Evolutionary conservation across 2,797 vertebrate genomes (phyloP).

Genomic region (Trematomus bernacchii): DNA sequence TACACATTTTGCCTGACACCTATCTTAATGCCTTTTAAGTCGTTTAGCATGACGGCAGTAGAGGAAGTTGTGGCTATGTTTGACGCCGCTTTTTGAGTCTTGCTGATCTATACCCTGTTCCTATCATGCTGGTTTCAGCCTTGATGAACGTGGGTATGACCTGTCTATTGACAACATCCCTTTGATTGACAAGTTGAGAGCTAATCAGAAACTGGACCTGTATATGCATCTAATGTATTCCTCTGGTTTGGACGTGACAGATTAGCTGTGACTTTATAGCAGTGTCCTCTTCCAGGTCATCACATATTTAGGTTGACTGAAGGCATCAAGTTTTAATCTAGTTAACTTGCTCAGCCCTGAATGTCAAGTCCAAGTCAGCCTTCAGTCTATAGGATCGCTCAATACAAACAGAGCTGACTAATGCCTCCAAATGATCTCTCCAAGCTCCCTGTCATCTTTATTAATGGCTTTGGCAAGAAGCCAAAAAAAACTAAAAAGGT

Average conservation of each 20-base stretch:
- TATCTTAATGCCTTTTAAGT: neutral
- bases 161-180: neutral
- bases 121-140: too few species aligned
- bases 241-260: conserved; percentile 18
- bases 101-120: too few species aligned
- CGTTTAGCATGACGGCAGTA: neutral
- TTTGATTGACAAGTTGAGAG: conserved; percentile 23
- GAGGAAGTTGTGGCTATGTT: neutral
- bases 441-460: conserved; percentile 47
- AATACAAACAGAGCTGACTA: conserved; percentile 45
- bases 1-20: neutral
- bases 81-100: neutral
- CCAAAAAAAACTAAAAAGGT: neutral
- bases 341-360: conserved; percentile 18
- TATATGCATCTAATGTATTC: neutral
- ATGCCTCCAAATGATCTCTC: conserved; percentile 29
- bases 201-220: neutral
- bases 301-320: conserved; percentile 17
- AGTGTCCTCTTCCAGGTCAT: too few species aligned
- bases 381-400: conserved; percentile 7
- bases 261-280: neutral
- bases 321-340: conserved; percentile 30
- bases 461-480: conserved; percentile 43
- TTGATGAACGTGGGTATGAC: neutral
- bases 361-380: conserved; percentile 40